Base-by-base conservation (phyloP, 92 coral and sea anemone species). In the Chrysogorgia sp. region DNA sequence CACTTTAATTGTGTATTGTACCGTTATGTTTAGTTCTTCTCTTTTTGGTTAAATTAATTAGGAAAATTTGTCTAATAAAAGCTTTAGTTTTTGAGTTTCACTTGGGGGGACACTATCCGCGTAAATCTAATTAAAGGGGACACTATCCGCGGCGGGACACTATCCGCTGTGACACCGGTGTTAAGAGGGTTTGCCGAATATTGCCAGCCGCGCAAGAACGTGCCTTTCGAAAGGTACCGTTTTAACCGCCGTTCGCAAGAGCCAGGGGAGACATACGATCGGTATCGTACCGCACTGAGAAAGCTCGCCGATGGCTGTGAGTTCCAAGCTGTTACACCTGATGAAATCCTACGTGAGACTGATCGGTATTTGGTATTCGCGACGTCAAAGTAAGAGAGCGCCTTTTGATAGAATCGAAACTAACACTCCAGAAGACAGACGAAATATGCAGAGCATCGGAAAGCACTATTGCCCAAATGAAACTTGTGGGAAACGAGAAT, bases 351-450 rank as follows among this genome's bases (percentile, higher is more conserved):
- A n/a, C n/a, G 7, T 58, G 85, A 0, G 88, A 87, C 47, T 60
- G 75, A 21, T 31, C 79, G 71, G 40, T 83, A 10, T 84, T 87
- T 48, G 85, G 85, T 7, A 80, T 87, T 1, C 40, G 74, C 19
- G 86, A 84, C 58, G 58, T 68, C 1, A 88, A 88, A 50, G 88
- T 67, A n/a, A 65, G 81, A 58, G 88, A 84, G 52, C 45, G 91
- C 33, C 34, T 88, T 48, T 55, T 83, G 19, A 70, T 62, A 0
- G 88, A 83, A 48, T 52, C 71, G 21, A 34, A 26, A 2, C 0
- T 55, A 19, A 34, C 70, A 31, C 56, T 57, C 20, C 25, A 50
- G 74, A 66, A 66, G 7, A 66, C 74, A 66, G 74, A 66, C 52
- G 74, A 66, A 6, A 66, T 66, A 1, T 66, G 74, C 63, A 0